Percentiles rank a stretch among this genome's conserved stretches.
These are phyloP conservation scores for Morone chrysops DNA, from an alignment of 2,113 vertebrate genomes.

Conservation along the genomic window DNA sequence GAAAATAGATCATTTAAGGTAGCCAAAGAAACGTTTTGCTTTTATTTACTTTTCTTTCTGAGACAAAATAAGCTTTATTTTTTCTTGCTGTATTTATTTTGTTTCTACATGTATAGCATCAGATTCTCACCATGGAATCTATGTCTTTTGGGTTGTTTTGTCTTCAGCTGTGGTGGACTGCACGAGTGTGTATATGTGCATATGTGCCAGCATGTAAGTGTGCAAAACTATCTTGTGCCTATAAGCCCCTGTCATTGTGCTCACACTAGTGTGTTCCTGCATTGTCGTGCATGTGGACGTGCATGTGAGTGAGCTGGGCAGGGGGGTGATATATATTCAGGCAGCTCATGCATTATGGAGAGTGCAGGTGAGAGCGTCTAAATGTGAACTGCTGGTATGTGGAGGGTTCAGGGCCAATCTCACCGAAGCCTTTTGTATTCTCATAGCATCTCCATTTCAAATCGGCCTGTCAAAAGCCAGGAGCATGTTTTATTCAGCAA, in stretches of 20 bases:
- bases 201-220: conserved; percentile 1
- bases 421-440: conserved; percentile 74
- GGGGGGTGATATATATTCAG: conserved; percentile 75
- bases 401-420: conserved; percentile 79
- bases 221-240: conserved; percentile 14
- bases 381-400: conserved; percentile 79
- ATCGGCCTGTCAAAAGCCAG: conserved; percentile 74
- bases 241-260: conserved; percentile 21
- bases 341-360: conserved; percentile 82
- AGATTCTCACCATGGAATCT: conserved; percentile 30
- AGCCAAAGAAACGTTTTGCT: conserved; percentile 22
- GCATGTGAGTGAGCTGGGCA: conserved; percentile 44
- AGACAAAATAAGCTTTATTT: not conserved
- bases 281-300: not conserved
- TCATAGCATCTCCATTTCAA: conserved; percentile 83
- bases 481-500: conserved; percentile 80
- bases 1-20: conserved; percentile 43
- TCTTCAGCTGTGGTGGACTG: not conserved
- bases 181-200: not conserved
- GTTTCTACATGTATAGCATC: conserved; percentile 29
- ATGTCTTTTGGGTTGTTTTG: conserved; percentile 21
- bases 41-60: not conserved
- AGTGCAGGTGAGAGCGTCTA: conserved; percentile 77
- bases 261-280: conserved; percentile 33
- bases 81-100: not conserved